phyloP scores from a whole-genome alignment of 2,797 vertebrate genomes.

The Phalanger gymnotis region DNA sequence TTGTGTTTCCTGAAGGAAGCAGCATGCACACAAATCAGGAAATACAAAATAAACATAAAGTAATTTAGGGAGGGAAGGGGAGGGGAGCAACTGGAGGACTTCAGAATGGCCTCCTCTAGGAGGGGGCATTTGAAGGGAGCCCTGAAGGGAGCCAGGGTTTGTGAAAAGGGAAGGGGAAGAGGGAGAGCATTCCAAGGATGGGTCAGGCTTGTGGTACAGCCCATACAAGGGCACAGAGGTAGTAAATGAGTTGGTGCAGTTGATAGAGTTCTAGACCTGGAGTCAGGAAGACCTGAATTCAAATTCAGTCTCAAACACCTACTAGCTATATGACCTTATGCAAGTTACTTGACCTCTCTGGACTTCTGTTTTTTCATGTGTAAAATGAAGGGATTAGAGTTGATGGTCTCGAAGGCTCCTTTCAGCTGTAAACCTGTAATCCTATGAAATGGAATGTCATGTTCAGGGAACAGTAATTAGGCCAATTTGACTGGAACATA shows the following conservation, averaged over 20 bases:
- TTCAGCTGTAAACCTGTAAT: neutral
- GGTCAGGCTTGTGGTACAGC: neutral
- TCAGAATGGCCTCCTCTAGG: neutral
- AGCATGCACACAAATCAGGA: neutral
- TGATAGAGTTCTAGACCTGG: neutral
- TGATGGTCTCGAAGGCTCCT: neutral
- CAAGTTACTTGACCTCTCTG: neutral
- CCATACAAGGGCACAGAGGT: neutral
- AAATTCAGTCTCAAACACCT: neutral
- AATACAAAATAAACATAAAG: neutral
- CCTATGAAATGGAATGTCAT: neutral
- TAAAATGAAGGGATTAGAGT: neutral
- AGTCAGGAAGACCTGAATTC: neutral
- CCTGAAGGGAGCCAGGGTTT: neutral
- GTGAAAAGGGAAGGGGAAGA: neutral
- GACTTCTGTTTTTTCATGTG: neutral
- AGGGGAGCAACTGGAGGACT: neutral
- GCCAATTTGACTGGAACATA: constrained; percentile 12
- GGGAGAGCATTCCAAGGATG: neutral
- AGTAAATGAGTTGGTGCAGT: neutral
- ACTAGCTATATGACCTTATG: neutral
- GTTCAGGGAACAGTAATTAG: neutral
- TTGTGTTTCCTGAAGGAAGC: neutral
- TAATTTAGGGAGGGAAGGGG: neutral
- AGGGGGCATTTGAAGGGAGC: neutral